Evolutionary conservation across 2,797 vertebrate genomes (phyloP), one percentile per base, ranked within the genome.

Genomic region (Delichon dasypus): DNA sequence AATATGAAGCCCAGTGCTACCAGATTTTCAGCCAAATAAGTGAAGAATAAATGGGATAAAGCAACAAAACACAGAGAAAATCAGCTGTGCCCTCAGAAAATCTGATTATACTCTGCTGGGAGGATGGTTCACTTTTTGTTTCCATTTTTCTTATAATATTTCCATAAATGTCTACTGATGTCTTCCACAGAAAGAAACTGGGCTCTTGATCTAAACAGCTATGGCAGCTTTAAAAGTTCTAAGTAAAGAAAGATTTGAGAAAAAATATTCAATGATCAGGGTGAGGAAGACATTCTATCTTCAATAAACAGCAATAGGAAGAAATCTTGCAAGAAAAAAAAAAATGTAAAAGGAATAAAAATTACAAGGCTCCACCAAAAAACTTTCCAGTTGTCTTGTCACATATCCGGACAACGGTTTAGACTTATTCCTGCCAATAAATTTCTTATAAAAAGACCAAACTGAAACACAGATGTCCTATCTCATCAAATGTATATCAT

Each of bases 381-480:
- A 90, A 51, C 78, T 78, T 53, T 93, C 54, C 81, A 78, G 62
- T 95, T 95, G 60, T 79, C 71, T 95, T 90, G 57, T 95, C 64
- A 47, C 40, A 66, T 55, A 84, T 27, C 22, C 3, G 0, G 57
- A 80, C 53, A 71, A 81, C 1, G 8, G 10, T 92, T 93, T 82
- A 84, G 64, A 36, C 40, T 71, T 82, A 88, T 29, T 86, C 48
- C 60, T 94, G 85, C 55, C 83, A 90, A 92, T 91, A 91, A 86
- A 95, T 94, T 94, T 94, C 42, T 88, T 84, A 70, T 79, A 88
- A 86, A 81, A 71, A 88, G 55, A 70, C 45, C 73, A 90, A 94
- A 88, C 76, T 76, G 79, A 96, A 95, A 76, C 73, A 84, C 94
- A 96, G 92, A 96, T 96, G 94, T 96, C 95, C 85, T 42, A 88